Percentiles rank a stretch among this genome's conserved stretches.
Conservation (phyloP, 92 coral and sea anemone species). For the Bergia sp. region DNA sequence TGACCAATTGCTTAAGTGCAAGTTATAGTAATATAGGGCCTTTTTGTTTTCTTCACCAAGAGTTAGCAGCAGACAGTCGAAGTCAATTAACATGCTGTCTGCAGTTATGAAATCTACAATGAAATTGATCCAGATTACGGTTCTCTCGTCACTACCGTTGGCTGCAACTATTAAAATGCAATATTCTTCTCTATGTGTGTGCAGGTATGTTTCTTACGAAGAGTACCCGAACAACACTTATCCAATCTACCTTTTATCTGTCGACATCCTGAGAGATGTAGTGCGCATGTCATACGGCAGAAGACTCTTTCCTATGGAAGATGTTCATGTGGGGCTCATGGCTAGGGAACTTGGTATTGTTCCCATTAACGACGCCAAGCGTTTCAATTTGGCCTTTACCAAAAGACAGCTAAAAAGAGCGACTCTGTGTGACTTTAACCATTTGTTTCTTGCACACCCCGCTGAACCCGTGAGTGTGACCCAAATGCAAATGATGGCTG, state of each 20-base stretch:
- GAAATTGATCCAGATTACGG: no score
- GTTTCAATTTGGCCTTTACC: slow-evolving; percentile 2
- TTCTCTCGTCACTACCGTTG: no score
- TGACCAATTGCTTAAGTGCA: no score
- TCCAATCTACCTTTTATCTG: not conserved
- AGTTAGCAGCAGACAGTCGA: no score
- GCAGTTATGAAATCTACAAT: no score
- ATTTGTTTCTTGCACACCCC: not conserved
- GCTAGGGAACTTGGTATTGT: not conserved
- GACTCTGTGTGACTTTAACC: not conserved
- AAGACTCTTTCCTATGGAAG: not conserved
- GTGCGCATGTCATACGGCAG: not conserved
- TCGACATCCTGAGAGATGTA: not conserved
- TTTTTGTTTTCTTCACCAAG: no score
- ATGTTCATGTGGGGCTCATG: slow-evolving; percentile 10
- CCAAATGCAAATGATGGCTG: slow-evolving; percentile 11
- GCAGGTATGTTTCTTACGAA: slow-evolving; percentile 18
- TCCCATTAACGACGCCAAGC: not conserved
- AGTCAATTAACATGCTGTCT: no score
- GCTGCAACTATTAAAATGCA: no score
- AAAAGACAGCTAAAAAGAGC: not conserved
- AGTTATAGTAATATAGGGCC: no score
- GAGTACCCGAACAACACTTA: not conserved
- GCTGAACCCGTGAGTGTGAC: not conserved
- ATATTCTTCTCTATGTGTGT: not conserved